A percentile compares a stretch with the other conserved stretches of the same genome.
These are phyloP conservation scores for Neocrepidodera transversa DNA, from an alignment of 2,888 invertebrate species.

Conservation along the genomic window DNA sequence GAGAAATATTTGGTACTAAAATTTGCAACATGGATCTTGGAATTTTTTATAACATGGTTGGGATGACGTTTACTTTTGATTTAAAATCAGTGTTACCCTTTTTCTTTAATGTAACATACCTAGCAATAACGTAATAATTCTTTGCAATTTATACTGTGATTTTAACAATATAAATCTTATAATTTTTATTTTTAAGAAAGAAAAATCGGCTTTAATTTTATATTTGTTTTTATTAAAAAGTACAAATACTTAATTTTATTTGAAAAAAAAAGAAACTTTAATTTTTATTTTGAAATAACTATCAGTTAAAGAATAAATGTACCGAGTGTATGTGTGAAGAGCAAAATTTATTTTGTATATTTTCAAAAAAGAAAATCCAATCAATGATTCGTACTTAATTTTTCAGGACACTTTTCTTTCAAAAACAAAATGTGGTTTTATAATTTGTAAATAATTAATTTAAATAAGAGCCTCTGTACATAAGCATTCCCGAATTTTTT, in stretches of 20 bases:
- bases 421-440: constrained; percentile 44
- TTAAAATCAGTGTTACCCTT: no score
- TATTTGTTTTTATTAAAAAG: constrained; percentile 43
- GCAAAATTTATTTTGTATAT: constrained; percentile 41
- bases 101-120: constrained; percentile 50
- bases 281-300: constrained; percentile 37
- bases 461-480: constrained; percentile 45
- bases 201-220: constrained; percentile 40
- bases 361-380: constrained; percentile 32
- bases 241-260: constrained; percentile 46
- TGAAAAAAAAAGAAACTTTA: constrained; percentile 33
- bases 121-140: constrained; percentile 51
- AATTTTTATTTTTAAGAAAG: constrained; percentile 42
- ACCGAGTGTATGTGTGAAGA: constrained; percentile 38
- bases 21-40: no score
- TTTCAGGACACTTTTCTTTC: constrained; percentile 26
- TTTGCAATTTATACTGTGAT: constrained; percentile 52
- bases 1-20: no score
- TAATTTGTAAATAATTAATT: constrained; percentile 42
- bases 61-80: no score
- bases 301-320: constrained; percentile 36
- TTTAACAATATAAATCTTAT: constrained; percentile 43
- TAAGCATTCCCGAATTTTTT: constrained; percentile 41
- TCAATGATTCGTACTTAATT: constrained; percentile 35
- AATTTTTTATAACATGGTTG: no score